Percentiles rank a stretch among this genome's conserved stretches.
These are phyloP conservation scores for Platycercus adscitus DNA, from an alignment of 2,113 vertebrate genomes.

Conservation along the genomic window DNA sequence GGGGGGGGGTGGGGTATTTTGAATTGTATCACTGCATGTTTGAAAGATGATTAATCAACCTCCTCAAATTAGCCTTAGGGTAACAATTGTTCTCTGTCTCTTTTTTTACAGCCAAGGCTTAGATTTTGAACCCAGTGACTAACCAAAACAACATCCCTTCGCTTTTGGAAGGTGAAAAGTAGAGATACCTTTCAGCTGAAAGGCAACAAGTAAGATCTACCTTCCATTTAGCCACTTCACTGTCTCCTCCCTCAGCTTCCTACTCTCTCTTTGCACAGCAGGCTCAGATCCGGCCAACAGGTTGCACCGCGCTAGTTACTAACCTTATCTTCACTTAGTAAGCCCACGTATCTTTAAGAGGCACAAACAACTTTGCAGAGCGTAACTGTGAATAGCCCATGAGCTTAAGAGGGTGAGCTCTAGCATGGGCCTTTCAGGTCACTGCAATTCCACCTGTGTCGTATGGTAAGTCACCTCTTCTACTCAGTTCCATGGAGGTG, in stretches of 20 bases:
- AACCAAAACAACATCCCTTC: not conserved
- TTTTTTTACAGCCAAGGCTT: not conserved
- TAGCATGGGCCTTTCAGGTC: not conserved
- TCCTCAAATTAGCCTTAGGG: not conserved
- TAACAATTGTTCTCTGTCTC: not conserved
- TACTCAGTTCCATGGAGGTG: accelerated
- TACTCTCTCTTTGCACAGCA: not conserved
- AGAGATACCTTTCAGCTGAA: not conserved
- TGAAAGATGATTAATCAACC: constrained; percentile 14
- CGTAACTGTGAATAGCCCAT: not conserved
- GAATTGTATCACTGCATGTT: not conserved
- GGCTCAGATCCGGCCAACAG: not conserved
- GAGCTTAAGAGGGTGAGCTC: not conserved
- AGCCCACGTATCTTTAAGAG: not conserved
- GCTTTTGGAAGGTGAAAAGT: not conserved
- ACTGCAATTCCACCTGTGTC: not conserved
- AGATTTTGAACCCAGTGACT: not conserved
- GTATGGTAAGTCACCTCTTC: not conserved
- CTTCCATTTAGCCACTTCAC: not conserved
- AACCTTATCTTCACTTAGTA: not conserved
- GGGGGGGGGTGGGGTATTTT: not conserved
- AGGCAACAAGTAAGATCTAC: not conserved
- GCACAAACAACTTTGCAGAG: not conserved
- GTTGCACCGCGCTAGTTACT: not conserved
- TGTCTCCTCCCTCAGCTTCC: not conserved